Evolutionary conservation across 2,113 vertebrate genomes (phyloP), one percentile per base, ranked within the genome.

Genomic region (Mus pahari): DNA sequence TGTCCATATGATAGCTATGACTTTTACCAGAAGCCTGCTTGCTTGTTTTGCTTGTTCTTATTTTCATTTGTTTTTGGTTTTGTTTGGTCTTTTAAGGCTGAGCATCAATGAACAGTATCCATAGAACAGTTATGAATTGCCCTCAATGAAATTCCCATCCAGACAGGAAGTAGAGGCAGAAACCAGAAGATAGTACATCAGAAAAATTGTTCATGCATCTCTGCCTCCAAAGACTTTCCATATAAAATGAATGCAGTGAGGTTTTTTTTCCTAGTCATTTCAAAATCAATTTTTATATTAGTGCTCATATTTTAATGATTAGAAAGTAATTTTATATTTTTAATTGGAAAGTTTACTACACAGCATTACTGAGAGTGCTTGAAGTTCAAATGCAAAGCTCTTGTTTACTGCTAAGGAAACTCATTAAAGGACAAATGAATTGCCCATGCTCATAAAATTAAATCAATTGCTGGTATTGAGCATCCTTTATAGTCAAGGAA

Each of bases 391-490:
- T 60, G 26, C 91, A 62, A 92, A 94, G 33, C 17, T 89, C 58
- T 53, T 83, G 14, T 96, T 95, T 90, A 81, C 58, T 90, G 24
- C 84, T 94, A 78, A 82, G 7, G 50, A 93, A 94, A 82, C 42
- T 83, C 79, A 95, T 77, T 94, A 94, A 92, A 95, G 39, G 39
- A 95, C 93, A 45, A 97, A 71, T 89, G 68, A 84, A 55, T 84
- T 93, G 26, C 50, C 71, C 12, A 24, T 68, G 33, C 26, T 75
- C 70, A 92, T 91, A 94, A 94, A 95, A 84, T 91, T 94, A 86
- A 95, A 66, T 96, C 74, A 55, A 24, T 91, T 79, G n/a, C 58
- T 48, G 4, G 66, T 87, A 48, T 26, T 91, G 79, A 92, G 28
- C 22, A 66, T 90, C 70, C 84, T 88, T n/a, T 83, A 8, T 48